A percentile compares a stretch with the other conserved stretches of the same genome.
Conservation (phyloP, 92 coral and sea anemone genomes). For the Nematostella vectensis region DNA sequence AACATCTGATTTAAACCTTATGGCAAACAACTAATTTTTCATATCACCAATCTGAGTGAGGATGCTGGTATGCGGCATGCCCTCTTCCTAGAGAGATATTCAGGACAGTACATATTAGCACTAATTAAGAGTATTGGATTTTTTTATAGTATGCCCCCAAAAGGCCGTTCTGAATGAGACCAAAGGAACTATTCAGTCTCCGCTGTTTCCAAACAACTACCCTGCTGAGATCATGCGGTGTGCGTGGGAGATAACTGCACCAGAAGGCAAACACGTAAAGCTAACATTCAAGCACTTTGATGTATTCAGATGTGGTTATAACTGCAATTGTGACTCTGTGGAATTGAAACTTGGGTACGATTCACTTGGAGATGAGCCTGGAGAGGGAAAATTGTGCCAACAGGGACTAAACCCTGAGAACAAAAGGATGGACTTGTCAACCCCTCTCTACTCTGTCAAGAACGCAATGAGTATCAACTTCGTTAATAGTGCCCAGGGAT, state of each 20-base stretch:
- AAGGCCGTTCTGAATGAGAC: slow-evolving; percentile 7
- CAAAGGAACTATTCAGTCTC: slow-evolving; percentile 15
- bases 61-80: too few relatives aligned
- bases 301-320: slow-evolving; percentile 4
- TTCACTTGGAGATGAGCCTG: not conserved
- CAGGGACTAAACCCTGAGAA: not conserved
- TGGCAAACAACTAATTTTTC: too few relatives aligned
- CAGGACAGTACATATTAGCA: too few relatives aligned
- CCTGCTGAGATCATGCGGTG: slow-evolving; percentile 15
- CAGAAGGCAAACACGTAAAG: slow-evolving; percentile 26
- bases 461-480: slow-evolving; percentile 6
- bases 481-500: not conserved
- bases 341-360: not conserved
- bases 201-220: slow-evolving; percentile 28
- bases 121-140: not conserved
- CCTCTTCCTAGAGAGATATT: too few relatives aligned
- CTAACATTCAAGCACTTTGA: slow-evolving; percentile 4
- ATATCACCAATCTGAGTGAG: too few relatives aligned
- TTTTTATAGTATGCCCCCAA: slow-evolving; percentile 7
- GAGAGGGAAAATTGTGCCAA: slow-evolving; percentile 1
- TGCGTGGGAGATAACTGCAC: slow-evolving; percentile 23
- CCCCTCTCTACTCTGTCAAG: slow-evolving; percentile 8
- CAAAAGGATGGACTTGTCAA: not conserved
- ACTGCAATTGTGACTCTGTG: slow-evolving; percentile 5
- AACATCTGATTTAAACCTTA: too few relatives aligned